A percentile compares a stretch with the other conserved stretches of the same genome.
Evolutionary conservation across 35 echinoderm and acorn worm species (phyloP).

Genomic region (Holothuria glaberrima): DNA sequence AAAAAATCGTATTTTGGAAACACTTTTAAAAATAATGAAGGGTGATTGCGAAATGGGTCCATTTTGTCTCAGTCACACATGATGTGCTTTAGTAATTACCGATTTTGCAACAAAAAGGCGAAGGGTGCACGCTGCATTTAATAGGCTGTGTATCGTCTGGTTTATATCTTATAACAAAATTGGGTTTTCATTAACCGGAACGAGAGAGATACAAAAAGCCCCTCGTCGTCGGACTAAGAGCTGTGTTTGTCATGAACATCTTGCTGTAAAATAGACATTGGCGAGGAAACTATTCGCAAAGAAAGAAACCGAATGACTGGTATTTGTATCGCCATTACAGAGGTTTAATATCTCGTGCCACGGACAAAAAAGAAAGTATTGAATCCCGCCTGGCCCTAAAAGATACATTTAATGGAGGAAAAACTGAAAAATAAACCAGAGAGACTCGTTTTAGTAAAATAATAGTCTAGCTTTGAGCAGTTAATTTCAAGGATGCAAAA

Average conservation of each 20-base stretch:
- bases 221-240: not conserved
- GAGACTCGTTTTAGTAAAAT: no score
- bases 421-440: no score
- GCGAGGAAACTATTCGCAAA: not conserved
- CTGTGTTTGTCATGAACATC: conserved; percentile 48
- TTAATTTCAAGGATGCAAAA: no score
- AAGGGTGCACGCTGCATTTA: conserved; percentile 38
- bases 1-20: conserved; percentile 49
- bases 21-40: conserved; percentile 54
- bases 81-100: conserved; percentile 32
- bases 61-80: conserved; percentile 44
- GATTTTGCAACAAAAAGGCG: conserved; percentile 40
- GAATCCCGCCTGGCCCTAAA: no score
- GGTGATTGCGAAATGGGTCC: conserved; percentile 43
- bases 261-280: conserved; percentile 44
- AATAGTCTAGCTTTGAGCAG: no score
- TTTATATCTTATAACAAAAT: conserved; percentile 45
- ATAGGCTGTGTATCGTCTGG: conserved; percentile 43
- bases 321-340: no score
- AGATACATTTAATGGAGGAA: no score
- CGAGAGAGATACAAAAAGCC: conserved; percentile 25
- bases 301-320: no score
- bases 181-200: conserved; percentile 52
- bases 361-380: no score
- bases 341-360: no score